Evolutionary conservation across 2,888 invertebrate genomes (phyloP), one percentile per base, ranked within the genome.

Genomic region (Drosophila demipolita): DNA sequence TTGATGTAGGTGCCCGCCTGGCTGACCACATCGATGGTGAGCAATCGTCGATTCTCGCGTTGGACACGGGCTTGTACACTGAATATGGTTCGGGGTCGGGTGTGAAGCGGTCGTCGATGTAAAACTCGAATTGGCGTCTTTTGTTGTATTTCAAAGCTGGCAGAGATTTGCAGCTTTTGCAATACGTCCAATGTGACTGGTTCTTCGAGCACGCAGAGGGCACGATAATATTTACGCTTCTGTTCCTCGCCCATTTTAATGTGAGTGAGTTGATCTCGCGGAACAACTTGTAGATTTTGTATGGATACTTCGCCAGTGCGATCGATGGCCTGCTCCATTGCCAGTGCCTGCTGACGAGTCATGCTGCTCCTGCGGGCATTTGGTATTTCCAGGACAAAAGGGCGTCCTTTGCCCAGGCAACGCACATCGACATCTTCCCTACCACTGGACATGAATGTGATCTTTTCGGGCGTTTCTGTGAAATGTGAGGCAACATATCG

Each of bases 361-460:
- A 96, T 93, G 40, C 93, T 92, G 23, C 95, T 94, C 29, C 94
- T 91, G 74, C 93, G 94, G 0, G 97, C 96, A 92, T 97, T 95
- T 0, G 95, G 90, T 48, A 98, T 95, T 94, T 99, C 98, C 0
- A 99, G 94, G 1, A 97, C 97, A 94, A 99, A 99, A 0, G 99
- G 99, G 11, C 99, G 94, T 0, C 99, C 99, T 70, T 95, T 94
- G 1, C 98, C 98, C 72, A 99, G 93, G 93, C 98, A 99, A 67
- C 98, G 94, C 0, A 99, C 99, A 94, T 99, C 99, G 0, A 99
- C 97, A 93, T 99, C 99, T 93, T 99, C 99, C 45, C 99, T 94
- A 0, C 99, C 99, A 61, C 99, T 98, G 3, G 98, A 95, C 80
- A 97, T 95, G 93, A 99, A 98, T 90, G 96, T 96, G n/a, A 95